A percentile compares a stretch with the other conserved stretches of the same genome.
phyloP scores from a whole-genome alignment of 2,888 invertebrate genomes.

The Tetramorium bicarinatum region DNA sequence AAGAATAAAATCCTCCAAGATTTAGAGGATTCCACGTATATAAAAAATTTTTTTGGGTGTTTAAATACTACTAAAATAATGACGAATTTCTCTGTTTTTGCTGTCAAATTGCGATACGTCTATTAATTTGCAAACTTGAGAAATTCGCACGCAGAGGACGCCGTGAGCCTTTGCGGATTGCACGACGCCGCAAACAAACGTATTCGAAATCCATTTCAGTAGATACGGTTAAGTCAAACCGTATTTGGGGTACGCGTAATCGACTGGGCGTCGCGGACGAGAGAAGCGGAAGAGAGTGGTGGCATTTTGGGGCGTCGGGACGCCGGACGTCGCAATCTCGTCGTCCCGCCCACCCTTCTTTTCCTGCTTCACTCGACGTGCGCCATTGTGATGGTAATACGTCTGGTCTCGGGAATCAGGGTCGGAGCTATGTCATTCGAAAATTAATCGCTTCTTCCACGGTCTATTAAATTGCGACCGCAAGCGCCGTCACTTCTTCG shows the following conservation, averaged over 20 bases:
- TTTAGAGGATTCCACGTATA: too few species aligned
- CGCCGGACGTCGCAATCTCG: slow-evolving; percentile 83
- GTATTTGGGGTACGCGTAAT: slow-evolving; percentile 77
- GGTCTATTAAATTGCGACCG: slow-evolving; percentile 53
- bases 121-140: background rate
- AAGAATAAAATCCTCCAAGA: too few species aligned
- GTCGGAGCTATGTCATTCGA: slow-evolving; percentile 69
- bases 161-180: background rate
- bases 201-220: slow-evolving; percentile 54
- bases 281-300: slow-evolving; percentile 67
- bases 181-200: slow-evolving; percentile 55
- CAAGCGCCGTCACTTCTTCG: slow-evolving; percentile 45
- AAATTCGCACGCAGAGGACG: background rate
- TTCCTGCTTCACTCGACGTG: slow-evolving; percentile 66
- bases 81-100: background rate
- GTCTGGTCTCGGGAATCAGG: slow-evolving; percentile 56
- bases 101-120: background rate
- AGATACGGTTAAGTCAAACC: slow-evolving; percentile 69
- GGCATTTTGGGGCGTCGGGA: slow-evolving; percentile 78
- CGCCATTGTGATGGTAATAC: slow-evolving; percentile 81
- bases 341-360: slow-evolving; percentile 71
- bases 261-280: slow-evolving; percentile 78
- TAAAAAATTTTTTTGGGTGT: too few species aligned
- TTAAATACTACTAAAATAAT: background rate
- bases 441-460: slow-evolving; percentile 67